Conservation (phyloP, 2,888 invertebrate species). For the Tetragnatha montana region DNA sequence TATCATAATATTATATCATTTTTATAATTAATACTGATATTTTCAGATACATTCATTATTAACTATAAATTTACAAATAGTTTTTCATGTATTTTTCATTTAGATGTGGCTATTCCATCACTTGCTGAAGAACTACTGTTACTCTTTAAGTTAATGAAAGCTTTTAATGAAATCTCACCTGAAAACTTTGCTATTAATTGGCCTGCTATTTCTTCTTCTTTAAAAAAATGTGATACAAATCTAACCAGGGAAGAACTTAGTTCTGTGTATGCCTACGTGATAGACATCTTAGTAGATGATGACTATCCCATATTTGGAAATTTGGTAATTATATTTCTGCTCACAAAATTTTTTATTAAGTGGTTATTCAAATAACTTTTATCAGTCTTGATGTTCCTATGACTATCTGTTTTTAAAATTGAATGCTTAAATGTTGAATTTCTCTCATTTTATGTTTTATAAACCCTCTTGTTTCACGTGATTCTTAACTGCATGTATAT, state of each 20-base stretch:
- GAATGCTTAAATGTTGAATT: too few relatives aligned
- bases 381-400: too few relatives aligned
- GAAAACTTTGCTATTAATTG: conserved; percentile 44
- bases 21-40: too few relatives aligned
- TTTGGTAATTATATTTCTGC: conserved; percentile 3
- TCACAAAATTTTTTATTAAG: neutral
- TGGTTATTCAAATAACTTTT: neutral
- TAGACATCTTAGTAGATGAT: conserved; percentile 23
- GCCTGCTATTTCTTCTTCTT: conserved; percentile 14
- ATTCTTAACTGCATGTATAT: too few relatives aligned
- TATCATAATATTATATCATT: too few relatives aligned
- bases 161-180: conserved; percentile 1
- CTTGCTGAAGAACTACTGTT: conserved; percentile 22
- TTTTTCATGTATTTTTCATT: neutral
- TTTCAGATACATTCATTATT: too few relatives aligned
- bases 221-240: conserved; percentile 4
- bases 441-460: too few relatives aligned
- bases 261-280: conserved; percentile 15
- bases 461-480: too few relatives aligned
- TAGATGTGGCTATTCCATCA: conserved; percentile 36
- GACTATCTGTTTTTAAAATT: too few relatives aligned
- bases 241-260: conserved; percentile 21
- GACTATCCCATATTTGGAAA: conserved; percentile 6
- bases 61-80: neutral
- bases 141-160: conserved; percentile 35